Base-by-base conservation (phyloP, 1,140 invertebrate genomes). In the Drosophila miranda region DNA sequence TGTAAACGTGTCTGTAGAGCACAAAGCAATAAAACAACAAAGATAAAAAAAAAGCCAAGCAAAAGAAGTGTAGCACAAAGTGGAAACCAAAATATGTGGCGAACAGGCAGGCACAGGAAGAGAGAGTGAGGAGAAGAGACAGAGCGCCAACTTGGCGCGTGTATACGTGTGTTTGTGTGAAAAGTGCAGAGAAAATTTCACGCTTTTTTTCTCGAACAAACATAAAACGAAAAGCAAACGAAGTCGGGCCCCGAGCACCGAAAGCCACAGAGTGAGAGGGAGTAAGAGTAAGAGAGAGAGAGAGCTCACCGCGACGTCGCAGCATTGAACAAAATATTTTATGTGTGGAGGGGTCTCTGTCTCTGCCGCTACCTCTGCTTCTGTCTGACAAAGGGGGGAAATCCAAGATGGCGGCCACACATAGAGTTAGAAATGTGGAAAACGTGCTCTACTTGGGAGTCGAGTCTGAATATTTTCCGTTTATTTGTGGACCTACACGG, bases 1-100 rank as follows among this genome's bases (percentile, higher is more conserved):
- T 86, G 82, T 78, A 78, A 86, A 86, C 82, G 82, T 86, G 83
- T 86, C 82, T 78, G 64, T 75, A 82, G 76, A 79, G 77, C 76
- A 75, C 69, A 51, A 67, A 49, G 50, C 11, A 60, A 77, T 45
- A 26, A 57, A 56, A 42, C 46, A 64, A 16, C 38, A 62, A 52
- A 23, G 4, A 42, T 44, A 64, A 43, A 62, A 49, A 59, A 60
- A 46, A 60, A 79, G 45, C 77, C 43, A 59, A 83, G 67, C 62
- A 86, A 77, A 60, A 75, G 55, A 84, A 86, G 77, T 81, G 73
- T 78, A 86, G 77, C 81, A 80, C 77, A 86, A 86, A 86, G 61
- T 84, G 73, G 81, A 84, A 84, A 68, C 74, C 77, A 75, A 84
- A 84, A 84, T 77, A 79, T 84, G 79, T 83, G 77, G 68, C 75